Percentiles rank a stretch among this genome's conserved stretches.
phyloP scores from a whole-genome alignment of 2,888 invertebrate species.

The Arenicola marina region DNA sequence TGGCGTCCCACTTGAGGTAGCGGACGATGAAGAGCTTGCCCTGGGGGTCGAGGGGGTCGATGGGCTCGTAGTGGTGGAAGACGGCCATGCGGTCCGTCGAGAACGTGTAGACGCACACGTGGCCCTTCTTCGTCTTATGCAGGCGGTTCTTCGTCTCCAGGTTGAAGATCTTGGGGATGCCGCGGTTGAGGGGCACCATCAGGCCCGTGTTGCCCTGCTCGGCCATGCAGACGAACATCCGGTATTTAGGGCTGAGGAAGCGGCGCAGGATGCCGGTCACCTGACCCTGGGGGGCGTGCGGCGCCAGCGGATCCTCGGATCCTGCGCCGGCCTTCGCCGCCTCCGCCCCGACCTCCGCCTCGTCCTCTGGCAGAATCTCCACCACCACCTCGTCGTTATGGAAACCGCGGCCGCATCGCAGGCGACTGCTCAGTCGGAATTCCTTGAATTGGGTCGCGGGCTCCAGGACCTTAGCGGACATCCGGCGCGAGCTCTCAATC shows the following conservation, averaged over 20 bases:
- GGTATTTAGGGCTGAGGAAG: constrained; percentile 37
- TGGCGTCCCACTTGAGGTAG: constrained; percentile 49
- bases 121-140: constrained; percentile 35
- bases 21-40: constrained; percentile 48
- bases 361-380: constrained; percentile 36
- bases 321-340: neutral
- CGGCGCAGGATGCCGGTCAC: constrained; percentile 49
- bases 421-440: constrained; percentile 36
- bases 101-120: constrained; percentile 42
- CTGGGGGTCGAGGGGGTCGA: constrained; percentile 35
- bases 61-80: constrained; percentile 44
- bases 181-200: constrained; percentile 46
- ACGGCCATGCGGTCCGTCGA: constrained; percentile 36
- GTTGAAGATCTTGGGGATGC: constrained; percentile 44
- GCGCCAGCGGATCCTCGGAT: constrained; percentile 5
- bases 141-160: constrained; percentile 34
- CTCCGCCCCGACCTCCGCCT: constrained; percentile 10
- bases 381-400: constrained; percentile 50
- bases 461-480: constrained; percentile 26
- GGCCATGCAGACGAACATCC: constrained; percentile 48
- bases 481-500: constrained; percentile 24
- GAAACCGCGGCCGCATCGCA: constrained; percentile 44
- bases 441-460: neutral
- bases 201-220: constrained; percentile 43
- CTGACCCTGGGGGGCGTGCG: constrained; percentile 31